Evolutionary conservation across 2,113 vertebrate species (phyloP), one percentile per base, ranked within the genome.

Genomic region (Phalacrocorax carbo): DNA sequence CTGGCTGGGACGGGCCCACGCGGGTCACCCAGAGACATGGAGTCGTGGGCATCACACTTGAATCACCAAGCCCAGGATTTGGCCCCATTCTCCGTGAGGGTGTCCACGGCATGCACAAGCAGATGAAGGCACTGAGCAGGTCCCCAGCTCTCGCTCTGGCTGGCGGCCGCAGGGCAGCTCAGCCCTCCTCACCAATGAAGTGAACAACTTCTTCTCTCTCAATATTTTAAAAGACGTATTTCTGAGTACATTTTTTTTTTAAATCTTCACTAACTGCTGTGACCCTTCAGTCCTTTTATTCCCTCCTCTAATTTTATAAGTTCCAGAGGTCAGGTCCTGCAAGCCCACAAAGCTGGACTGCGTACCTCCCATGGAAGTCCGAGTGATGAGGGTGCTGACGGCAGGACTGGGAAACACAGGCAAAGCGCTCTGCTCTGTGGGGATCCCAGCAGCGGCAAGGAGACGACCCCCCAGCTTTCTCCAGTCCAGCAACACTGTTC

Each of bases 401-500:
- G 79, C 57, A 36, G 62, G 73, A 46, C 60, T 55, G 72, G 77
- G 62, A 73, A 85, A 26, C 2, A 3, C 34, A 62, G 57, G 66
- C 26, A 83, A 42, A 82, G 66, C 2, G 18, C 38, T 83, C 66
- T 57, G 78, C 54, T 81, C 69, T 0, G 0, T 19, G 54, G 55
- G 36, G 69, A 77, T 46, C 32, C 64, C 9, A 7, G 54, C 80
- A 72, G 81, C 1, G 3, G 46, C 32, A 65, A 32, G 40, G 36
- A 85, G 73, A 65, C 0, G 0, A 21, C 17, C 58, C 51, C 26
- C 15, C 1, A 2, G 0, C 27, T 66, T 40, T 52, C 27, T 52
- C 55, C 79, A 86, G 70, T 14, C 73, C 14, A 3, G 3, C 61
- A 42, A 38, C 29, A n/a, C 29, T 46, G 13, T 46, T 64, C 36